Conservation (phyloP, 1,140 invertebrate species). For the Drosophila eugracilis region DNA sequence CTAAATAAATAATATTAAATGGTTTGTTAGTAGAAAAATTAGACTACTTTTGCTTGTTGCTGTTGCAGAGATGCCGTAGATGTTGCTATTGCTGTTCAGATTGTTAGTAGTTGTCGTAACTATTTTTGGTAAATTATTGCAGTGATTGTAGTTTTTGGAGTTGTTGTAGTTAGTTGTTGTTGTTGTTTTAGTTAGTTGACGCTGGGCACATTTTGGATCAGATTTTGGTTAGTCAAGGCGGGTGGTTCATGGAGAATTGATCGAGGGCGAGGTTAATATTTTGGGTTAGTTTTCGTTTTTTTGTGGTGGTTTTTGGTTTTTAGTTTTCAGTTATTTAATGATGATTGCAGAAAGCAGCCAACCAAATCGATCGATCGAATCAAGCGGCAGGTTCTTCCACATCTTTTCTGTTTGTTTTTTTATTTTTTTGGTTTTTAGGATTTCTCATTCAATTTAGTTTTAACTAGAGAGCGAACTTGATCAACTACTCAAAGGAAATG, state of each 20-base stretch:
- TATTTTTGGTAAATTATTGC: conserved; percentile 45
- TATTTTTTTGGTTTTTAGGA: conserved; percentile 54
- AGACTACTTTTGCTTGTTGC: conserved; percentile 50
- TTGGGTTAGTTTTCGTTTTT: conserved; percentile 31
- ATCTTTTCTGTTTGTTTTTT: conserved; percentile 50
- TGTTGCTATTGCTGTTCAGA: conserved; percentile 52
- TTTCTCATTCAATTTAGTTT: conserved; percentile 71
- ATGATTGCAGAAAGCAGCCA: conserved; percentile 59
- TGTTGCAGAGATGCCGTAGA: conserved; percentile 46
- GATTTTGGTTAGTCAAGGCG: conserved; percentile 41
- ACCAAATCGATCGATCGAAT: conserved; percentile 73
- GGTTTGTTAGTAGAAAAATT: conserved; percentile 57
- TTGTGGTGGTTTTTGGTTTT: conserved; percentile 13
- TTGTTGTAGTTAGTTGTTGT: conserved; percentile 54
- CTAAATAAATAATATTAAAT: conserved; percentile 21
- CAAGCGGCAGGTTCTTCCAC: conserved; percentile 73
- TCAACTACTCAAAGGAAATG: conserved; percentile 68
- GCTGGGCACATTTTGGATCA: conserved; percentile 57
- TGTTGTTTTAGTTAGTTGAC: conserved; percentile 55
- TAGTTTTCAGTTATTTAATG: conserved; percentile 28
- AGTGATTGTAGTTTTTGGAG: conserved; percentile 54
- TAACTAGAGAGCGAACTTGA: conserved; percentile 68
- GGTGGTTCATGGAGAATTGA: conserved; percentile 62
- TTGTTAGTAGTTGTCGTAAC: conserved; percentile 13
- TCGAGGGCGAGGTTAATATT: conserved; percentile 42